These are phyloP conservation scores for Pelobates fuscus DNA, from an alignment of 2,113 vertebrate genomes.

Conservation along the genomic window DNA sequence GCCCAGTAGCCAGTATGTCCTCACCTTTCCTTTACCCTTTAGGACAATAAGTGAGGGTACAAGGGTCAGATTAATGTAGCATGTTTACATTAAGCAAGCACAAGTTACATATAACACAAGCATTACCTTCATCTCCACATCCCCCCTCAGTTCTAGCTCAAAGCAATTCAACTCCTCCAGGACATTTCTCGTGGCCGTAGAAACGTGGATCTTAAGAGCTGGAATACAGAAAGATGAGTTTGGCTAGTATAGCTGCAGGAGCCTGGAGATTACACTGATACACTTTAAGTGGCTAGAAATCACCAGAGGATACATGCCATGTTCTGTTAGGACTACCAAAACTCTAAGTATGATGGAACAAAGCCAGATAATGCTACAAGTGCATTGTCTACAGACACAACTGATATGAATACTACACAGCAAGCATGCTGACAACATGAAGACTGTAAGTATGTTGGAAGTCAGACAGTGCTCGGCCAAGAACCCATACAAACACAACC, in stretches of 20 bases:
- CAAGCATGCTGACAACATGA: too few relatives aligned
- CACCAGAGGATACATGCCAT: too few relatives aligned
- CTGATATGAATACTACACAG: too few relatives aligned
- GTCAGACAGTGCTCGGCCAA: too few relatives aligned
- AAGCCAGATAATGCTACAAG: too few relatives aligned
- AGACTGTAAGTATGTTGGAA: too few relatives aligned
- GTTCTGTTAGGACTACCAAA: too few relatives aligned
- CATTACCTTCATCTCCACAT: conserved; percentile 83
- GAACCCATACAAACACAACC: too few relatives aligned
- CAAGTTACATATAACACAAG: background rate
- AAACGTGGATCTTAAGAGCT: conserved; percentile 89
- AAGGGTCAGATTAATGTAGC: background rate
- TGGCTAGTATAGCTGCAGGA: too few relatives aligned
- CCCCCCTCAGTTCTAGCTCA: conserved; percentile 79
- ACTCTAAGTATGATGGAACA: too few relatives aligned
- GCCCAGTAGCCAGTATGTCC: conserved; percentile 83
- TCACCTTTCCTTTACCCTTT: conserved; percentile 82
- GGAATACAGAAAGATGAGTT: conserved; percentile 5
- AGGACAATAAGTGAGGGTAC: conserved; percentile 1
- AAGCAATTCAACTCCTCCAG: conserved; percentile 82
- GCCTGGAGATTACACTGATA: background rate
- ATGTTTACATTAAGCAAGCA: background rate
- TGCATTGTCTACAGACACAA: too few relatives aligned
- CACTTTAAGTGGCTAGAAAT: background rate
- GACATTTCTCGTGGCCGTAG: conserved; percentile 75